Percentiles rank a stretch among this genome's conserved stretches.
Evolutionary conservation across 2,797 vertebrate genomes (phyloP).

Genomic region (Allobates femoralis): DNA sequence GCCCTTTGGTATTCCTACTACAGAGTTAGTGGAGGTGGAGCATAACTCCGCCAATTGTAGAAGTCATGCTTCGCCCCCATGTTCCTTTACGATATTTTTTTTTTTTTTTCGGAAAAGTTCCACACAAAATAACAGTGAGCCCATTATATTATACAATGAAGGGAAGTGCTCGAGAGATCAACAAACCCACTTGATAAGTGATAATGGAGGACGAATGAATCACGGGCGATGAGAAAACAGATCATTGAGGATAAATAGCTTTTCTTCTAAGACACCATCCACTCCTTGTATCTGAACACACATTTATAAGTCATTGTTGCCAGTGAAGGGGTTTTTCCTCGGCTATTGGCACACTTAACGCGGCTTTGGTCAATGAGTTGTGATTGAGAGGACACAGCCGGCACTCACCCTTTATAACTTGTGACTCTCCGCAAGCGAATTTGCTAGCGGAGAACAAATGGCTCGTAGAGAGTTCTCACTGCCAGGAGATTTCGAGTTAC

Average conservation of each 20-base stretch:
- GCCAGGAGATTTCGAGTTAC: slow-evolving; percentile 33
- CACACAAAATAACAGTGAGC: neutral
- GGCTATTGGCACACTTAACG: slow-evolving; percentile 35
- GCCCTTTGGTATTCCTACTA: too few species aligned
- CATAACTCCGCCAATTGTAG: too few species aligned
- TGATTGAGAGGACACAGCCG: neutral
- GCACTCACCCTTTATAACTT: slow-evolving; percentile 39
- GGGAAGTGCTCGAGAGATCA: neutral
- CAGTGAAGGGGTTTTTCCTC: slow-evolving; percentile 28
- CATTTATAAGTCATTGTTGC: slow-evolving; percentile 25
- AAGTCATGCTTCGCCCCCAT: neutral
- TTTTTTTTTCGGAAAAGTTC: neutral
- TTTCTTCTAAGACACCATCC: slow-evolving; percentile 34
- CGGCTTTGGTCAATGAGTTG: neutral
- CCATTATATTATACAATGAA: neutral
- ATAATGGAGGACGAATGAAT: slow-evolving; percentile 28
- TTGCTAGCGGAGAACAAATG: slow-evolving; percentile 42
- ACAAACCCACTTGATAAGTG: slow-evolving; percentile 31
- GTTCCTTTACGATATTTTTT: neutral
- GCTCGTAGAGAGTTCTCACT: slow-evolving; percentile 49
- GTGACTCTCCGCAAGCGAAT: slow-evolving; percentile 31
- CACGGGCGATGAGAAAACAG: slow-evolving; percentile 30
- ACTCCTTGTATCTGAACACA: slow-evolving; percentile 30
- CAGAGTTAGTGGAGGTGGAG: too few species aligned
- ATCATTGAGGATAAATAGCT: slow-evolving; percentile 39